Evolutionary conservation across 2,113 vertebrate species (phyloP), one percentile per base, ranked within the genome.

Genomic region (Patagioenas fasciata): DNA sequence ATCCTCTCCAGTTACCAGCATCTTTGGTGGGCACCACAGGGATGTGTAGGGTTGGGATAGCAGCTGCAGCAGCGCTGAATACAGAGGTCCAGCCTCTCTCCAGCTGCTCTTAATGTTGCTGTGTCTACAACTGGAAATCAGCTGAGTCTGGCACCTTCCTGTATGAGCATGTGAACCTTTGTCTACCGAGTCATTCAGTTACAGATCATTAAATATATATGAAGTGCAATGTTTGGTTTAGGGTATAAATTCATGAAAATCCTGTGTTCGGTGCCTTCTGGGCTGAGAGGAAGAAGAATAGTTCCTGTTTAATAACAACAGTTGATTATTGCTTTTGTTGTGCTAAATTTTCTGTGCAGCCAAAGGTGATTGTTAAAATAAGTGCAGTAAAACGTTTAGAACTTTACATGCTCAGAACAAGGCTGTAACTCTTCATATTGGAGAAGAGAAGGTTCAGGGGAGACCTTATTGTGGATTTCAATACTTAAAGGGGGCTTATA

Each of bases 161-260:
- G 16, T 3, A 0, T 44, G n/a, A 70, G 36, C 2, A 0, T 13
- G 56, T 71, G 51, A 74, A 31, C 65, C 9, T 1, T 4, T 3
- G 1, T 12, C 77, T 57, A 50, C 64, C 28, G 19, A 89, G 51
- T 74, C 88, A 50, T 32, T 20, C 24, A 73, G 11, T 60, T 69
- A 34, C 0, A 6, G 62, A n/a, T 60, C 36, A 28, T 80, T 54
- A 74, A 58, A 58, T 44, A 53, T 5, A 48, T 26, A 14, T 31
- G 19, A 84, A 54, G 13, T 70, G 36, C 36, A 50, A 42, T 36
- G 74, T 67, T 36, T 24, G 17, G 7, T 21, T 79, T 40, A 54
- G 36, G 31, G 21, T 74, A 42, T 54, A 31, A 69, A 2, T 81
- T 79, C 51, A 71, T 8, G 71, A 67, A 85, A 88, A 25, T 47